These are phyloP conservation scores for Pyrocephalus nanus DNA, from an alignment of 2,797 vertebrate species.

Conservation along the genomic window DNA sequence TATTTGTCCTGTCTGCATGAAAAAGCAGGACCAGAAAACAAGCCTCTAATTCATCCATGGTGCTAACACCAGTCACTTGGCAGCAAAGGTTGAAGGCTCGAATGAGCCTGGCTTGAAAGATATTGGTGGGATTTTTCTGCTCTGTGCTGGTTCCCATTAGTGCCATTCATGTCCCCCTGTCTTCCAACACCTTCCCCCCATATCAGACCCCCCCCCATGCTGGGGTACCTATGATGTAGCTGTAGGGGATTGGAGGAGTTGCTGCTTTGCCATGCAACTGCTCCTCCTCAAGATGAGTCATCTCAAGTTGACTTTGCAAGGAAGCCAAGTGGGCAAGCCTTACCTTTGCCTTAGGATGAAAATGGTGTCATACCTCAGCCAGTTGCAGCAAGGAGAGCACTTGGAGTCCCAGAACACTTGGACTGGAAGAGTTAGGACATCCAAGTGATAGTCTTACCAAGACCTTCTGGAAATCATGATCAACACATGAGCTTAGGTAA, in stretches of 20 bases:
- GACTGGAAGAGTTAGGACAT: not conserved
- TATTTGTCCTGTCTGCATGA: conserved; percentile 46
- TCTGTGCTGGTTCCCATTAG: not conserved
- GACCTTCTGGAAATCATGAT: not conserved
- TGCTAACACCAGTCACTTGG: not conserved
- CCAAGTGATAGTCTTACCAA: not conserved
- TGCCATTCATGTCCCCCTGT: not conserved
- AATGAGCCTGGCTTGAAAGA: not conserved
- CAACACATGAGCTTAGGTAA: not conserved
- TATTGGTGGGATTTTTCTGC: not conserved
- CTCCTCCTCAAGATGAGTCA: not conserved
- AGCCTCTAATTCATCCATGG: not conserved
- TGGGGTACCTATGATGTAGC: accelerated
- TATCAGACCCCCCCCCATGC: accelerated
- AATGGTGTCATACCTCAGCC: not conserved
- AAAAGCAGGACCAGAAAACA: conserved; percentile 34
- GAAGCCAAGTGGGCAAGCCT: not conserved
- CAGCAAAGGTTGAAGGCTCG: not conserved
- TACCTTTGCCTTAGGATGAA: not conserved
- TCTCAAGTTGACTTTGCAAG: not conserved
- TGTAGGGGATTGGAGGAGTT: not conserved
- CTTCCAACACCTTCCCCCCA: not conserved
- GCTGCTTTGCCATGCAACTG: not conserved
- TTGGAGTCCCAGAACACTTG: not conserved
- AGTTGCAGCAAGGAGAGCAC: not conserved